These are phyloP conservation scores for Paratilapia polleni DNA, from an alignment of 2,113 vertebrate genomes.

Conservation along the genomic window DNA sequence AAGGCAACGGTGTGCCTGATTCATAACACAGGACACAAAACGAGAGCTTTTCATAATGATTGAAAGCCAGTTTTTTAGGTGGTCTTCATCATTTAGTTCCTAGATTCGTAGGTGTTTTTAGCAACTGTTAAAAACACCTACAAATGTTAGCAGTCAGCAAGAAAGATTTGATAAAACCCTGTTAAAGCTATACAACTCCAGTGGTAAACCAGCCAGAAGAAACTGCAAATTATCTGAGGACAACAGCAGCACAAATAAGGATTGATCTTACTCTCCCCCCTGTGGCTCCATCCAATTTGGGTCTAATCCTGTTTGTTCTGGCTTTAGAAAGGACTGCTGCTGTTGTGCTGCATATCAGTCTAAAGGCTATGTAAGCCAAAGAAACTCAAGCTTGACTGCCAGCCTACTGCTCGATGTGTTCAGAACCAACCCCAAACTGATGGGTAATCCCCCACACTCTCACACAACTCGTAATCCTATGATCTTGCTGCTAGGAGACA, in stretches of 20 bases:
- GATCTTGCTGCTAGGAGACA: slow-evolving; percentile 43
- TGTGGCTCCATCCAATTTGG: slow-evolving; percentile 29
- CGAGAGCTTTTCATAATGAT: background rate
- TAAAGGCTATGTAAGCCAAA: slow-evolving; percentile 20
- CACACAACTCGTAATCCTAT: slow-evolving; percentile 49
- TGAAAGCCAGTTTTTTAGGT: background rate
- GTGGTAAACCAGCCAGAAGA: background rate
- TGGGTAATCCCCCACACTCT: background rate
- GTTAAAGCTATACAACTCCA: background rate
- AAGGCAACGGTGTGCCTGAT: background rate
- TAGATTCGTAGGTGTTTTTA: background rate
- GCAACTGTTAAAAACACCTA: too few species aligned
- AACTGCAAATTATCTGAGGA: slow-evolving; percentile 22
- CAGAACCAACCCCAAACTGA: slow-evolving; percentile 29
- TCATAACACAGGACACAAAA: background rate
- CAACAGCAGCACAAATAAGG: slow-evolving; percentile 24
- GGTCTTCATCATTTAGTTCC: background rate
- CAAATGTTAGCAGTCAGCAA: background rate
- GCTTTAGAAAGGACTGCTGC: slow-evolving; percentile 12
- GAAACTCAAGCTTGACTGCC: background rate
- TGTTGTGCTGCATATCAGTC: slow-evolving; percentile 24
- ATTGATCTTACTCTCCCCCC: slow-evolving; percentile 13
- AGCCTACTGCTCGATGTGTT: slow-evolving; percentile 7
- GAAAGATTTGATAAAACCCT: background rate
- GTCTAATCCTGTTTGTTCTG: slow-evolving; percentile 54